Evolutionary conservation across 2,113 vertebrate species (phyloP).

Genomic region (Microtus oregoni): DNA sequence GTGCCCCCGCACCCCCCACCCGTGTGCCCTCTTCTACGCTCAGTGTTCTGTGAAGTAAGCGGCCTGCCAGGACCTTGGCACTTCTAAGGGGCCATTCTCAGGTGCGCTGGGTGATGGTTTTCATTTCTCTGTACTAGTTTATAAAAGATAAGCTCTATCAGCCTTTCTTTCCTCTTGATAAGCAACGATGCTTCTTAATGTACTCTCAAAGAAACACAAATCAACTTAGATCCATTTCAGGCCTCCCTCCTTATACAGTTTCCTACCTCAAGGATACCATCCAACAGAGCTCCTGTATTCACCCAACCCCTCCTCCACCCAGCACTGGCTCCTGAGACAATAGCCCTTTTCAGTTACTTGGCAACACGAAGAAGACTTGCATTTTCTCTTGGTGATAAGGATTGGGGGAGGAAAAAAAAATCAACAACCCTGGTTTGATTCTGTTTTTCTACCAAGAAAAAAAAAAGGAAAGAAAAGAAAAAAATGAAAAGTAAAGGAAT

Average conservation of each 20-base stretch:
- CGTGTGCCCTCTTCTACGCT: background rate
- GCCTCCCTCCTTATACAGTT: slow-evolving; percentile 45
- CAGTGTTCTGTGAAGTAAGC: slow-evolving; percentile 30
- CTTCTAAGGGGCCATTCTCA: slow-evolving; percentile 51
- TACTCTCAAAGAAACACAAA: slow-evolving; percentile 65
- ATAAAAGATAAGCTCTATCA: slow-evolving; percentile 74
- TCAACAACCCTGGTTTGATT: slow-evolving; percentile 3
- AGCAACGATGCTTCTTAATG: slow-evolving; percentile 56
- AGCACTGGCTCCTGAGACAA: slow-evolving; percentile 40
- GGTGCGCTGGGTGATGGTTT: slow-evolving; percentile 52
- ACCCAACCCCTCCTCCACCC: background rate
- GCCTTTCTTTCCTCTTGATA: slow-evolving; percentile 67
- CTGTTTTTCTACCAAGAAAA: background rate
- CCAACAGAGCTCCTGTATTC: slow-evolving; percentile 13
- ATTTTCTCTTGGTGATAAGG: slow-evolving; percentile 32
- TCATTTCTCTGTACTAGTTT: slow-evolving; percentile 74
- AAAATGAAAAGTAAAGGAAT: slow-evolving; percentile 3
- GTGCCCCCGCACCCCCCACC: background rate
- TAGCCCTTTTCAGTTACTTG: slow-evolving; percentile 51
- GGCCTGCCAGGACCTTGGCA: slow-evolving; percentile 48
- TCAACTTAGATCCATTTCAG: slow-evolving; percentile 59
- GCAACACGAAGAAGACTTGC: slow-evolving; percentile 34
- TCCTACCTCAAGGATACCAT: slow-evolving; percentile 36
- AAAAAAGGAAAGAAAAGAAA: background rate
- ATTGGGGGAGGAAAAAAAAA: background rate